Evolutionary conservation across 2,797 vertebrate species (phyloP).

Genomic region (Sciurus vulgaris): DNA sequence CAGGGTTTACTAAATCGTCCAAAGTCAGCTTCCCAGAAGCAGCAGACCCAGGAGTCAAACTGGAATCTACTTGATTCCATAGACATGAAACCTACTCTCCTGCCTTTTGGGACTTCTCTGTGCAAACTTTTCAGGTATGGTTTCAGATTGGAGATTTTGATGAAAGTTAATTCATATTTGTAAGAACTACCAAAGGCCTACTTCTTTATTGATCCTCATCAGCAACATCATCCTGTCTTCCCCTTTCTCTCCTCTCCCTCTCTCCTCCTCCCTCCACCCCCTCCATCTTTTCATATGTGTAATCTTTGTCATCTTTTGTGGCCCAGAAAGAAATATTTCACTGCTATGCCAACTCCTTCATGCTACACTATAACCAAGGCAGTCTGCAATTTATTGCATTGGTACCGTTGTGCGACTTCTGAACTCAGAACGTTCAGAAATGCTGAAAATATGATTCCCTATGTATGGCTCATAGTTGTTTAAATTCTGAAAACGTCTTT

Average conservation of each 20-base stretch:
- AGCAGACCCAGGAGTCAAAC: background rate
- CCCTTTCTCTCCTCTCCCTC: too few relatives aligned
- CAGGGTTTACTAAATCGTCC: background rate
- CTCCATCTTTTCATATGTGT: background rate
- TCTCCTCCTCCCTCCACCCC: too few relatives aligned
- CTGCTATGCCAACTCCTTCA: background rate
- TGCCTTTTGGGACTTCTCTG: background rate
- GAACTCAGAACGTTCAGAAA: background rate
- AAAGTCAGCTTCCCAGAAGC: background rate
- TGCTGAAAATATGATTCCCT: background rate
- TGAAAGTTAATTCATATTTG: conserved; percentile 6
- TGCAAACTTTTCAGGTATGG: background rate
- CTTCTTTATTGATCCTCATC: background rate
- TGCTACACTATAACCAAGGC: background rate
- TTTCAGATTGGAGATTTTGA: background rate
- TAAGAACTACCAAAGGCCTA: background rate
- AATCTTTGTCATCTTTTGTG: conserved; percentile 18
- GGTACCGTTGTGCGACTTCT: background rate
- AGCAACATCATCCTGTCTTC: too few relatives aligned
- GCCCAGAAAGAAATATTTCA: background rate
- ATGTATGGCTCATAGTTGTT: background rate
- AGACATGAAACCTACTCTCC: background rate
- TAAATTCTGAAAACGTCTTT: conserved; percentile 31
- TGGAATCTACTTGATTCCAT: background rate
- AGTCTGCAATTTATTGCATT: background rate